phyloP scores from a whole-genome alignment of 1,140 invertebrate species.

The Drosophila subpulchrella region DNA sequence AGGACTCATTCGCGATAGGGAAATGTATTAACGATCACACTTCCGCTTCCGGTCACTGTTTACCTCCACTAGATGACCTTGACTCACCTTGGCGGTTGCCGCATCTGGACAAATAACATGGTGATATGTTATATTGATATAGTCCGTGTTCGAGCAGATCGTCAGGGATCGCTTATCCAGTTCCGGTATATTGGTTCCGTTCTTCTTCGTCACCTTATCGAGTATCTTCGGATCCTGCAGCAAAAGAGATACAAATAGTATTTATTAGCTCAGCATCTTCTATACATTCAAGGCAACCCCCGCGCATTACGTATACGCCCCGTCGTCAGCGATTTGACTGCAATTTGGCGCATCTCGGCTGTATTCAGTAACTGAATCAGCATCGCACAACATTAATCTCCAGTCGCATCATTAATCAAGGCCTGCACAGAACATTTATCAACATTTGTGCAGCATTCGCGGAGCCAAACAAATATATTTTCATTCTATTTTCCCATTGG shows the following conservation, averaged over 20 bases:
- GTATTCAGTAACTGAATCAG: conserved; percentile 14
- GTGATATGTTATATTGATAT: conserved; percentile 99
- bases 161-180: conserved; percentile 98
- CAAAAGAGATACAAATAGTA: conserved; percentile 3
- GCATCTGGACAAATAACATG: conserved; percentile 97
- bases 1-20: not conserved
- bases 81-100: conserved; percentile 94
- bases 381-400: conserved; percentile 69
- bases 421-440: conserved; percentile 64
- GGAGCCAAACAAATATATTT: conserved; percentile 15
- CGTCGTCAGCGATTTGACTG: conserved; percentile 46
- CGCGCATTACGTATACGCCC: conserved; percentile 36
- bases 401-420: conserved; percentile 74
- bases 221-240: conserved; percentile 93
- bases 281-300: not conserved
- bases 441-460: conserved; percentile 66
- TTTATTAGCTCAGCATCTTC: not conserved
- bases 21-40: not conserved
- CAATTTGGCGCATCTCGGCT: conserved; percentile 49
- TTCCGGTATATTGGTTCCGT: conserved; percentile 88
- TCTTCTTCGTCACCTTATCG: conserved; percentile 91
- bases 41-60: not conserved
- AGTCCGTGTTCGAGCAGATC: conserved; percentile 99
- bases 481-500: conserved; percentile 41
- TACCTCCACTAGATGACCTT: not conserved